phyloP scores from a whole-genome alignment of 2,113 vertebrate genomes.

The Taxidea taxus region DNA sequence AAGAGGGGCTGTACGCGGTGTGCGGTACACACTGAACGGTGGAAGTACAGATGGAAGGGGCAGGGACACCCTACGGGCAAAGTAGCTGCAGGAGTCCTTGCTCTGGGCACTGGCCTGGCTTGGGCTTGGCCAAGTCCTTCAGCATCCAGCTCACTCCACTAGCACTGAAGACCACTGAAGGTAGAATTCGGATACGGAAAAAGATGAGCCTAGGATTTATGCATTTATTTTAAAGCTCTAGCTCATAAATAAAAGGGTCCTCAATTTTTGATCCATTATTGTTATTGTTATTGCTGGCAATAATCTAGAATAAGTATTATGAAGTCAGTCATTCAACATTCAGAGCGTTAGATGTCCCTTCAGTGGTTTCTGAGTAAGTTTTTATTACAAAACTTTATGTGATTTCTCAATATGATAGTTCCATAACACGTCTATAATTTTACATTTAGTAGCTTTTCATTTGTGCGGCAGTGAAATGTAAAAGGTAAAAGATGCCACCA shows the following conservation, averaged over 20 bases:
- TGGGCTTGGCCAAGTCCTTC: not conserved
- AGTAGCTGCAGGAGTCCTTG: not conserved
- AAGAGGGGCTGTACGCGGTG: no score
- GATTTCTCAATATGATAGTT: conserved; percentile 33
- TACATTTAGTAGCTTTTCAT: conserved; percentile 60
- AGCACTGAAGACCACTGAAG: not conserved
- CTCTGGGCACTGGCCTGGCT: no score
- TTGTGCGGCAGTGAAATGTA: conserved; percentile 25
- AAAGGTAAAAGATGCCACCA: conserved; percentile 5
- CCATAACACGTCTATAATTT: conserved; percentile 24
- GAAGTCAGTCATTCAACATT: conserved; percentile 27
- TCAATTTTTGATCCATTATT: conserved; percentile 24
- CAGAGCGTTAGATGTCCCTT: conserved; percentile 15
- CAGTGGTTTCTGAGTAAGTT: conserved; percentile 38
- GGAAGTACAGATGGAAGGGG: not conserved
- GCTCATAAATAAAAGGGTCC: conserved; percentile 38
- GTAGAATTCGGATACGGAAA: not conserved
- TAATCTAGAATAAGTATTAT: conserved; percentile 17
- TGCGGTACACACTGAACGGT: not conserved
- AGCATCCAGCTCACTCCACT: not conserved
- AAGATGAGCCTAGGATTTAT: not conserved
- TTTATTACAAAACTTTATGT: conserved; percentile 44
- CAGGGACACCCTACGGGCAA: not conserved
- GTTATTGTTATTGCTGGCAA: not conserved
- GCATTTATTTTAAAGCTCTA: conserved; percentile 8